A percentile compares a stretch with the other conserved stretches of the same genome.
Evolutionary conservation across 2,888 invertebrate genomes (phyloP).

Genomic region (Marronus borbonicus): DNA sequence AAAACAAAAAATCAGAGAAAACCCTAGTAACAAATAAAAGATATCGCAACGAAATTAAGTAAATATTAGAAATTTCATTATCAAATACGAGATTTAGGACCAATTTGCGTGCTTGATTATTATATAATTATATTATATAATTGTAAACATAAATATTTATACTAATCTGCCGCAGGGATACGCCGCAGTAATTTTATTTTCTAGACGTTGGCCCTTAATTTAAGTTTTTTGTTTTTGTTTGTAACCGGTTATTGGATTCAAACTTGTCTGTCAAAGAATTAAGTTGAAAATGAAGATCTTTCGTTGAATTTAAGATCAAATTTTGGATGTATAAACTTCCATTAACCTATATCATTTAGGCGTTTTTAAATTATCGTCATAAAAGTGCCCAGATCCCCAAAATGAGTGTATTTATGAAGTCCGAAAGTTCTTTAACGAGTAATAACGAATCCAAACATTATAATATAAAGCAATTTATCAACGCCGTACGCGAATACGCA

Average conservation of each 20-base stretch:
- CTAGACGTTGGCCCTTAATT: slow-evolving; percentile 26
- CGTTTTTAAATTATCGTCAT: slow-evolving; percentile 16
- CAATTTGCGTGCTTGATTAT: too few species aligned
- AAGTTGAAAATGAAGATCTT: slow-evolving; percentile 1
- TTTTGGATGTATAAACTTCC: slow-evolving; percentile 23
- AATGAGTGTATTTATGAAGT: slow-evolving; percentile 30
- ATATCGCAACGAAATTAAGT: too few species aligned
- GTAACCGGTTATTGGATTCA: slow-evolving; percentile 8
- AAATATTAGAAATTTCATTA: too few species aligned
- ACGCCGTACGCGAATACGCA: slow-evolving; percentile 72
- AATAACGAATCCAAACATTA: slow-evolving; percentile 55
- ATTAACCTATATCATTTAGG: not conserved
- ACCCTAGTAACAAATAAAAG: too few species aligned
- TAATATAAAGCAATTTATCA: slow-evolving; percentile 73
- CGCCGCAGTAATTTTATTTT: slow-evolving; percentile 15
- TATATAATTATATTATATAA: too few species aligned
- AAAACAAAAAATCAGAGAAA: too few species aligned
- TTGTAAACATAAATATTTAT: too few species aligned
- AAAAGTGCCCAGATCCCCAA: not conserved
- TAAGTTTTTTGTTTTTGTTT: slow-evolving; percentile 37
- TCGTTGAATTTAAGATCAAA: slow-evolving; percentile 17
- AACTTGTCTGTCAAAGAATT: slow-evolving; percentile 35
- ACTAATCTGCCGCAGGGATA: too few species aligned
- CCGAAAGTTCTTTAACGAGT: slow-evolving; percentile 17
- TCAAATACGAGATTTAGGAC: too few species aligned